Evolutionary conservation across 2,113 vertebrate genomes (phyloP).

Genomic region (Cacatua alba): DNA sequence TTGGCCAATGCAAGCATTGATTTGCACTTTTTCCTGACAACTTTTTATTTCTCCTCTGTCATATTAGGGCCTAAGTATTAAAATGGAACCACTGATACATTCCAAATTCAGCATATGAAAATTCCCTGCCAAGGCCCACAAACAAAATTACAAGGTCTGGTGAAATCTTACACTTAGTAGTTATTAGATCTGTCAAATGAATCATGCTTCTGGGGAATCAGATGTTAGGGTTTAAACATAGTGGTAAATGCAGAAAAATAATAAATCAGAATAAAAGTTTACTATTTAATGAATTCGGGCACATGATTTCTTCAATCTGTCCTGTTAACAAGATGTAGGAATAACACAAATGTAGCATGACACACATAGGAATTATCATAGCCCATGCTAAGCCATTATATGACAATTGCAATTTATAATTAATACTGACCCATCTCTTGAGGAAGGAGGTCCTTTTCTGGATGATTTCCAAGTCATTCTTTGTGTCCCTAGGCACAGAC

Average conservation of each 20-base stretch:
- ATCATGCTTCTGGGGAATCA: slow-evolving; percentile 21
- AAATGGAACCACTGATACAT: not conserved
- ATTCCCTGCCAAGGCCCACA: slow-evolving; percentile 51
- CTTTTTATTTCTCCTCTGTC: not conserved
- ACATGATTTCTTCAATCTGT: not conserved
- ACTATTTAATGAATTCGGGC: not conserved
- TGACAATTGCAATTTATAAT: not conserved
- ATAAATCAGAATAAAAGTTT: not conserved
- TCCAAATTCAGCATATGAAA: slow-evolving; percentile 14
- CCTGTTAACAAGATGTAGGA: not conserved
- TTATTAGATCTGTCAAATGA: slow-evolving; percentile 42
- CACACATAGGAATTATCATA: not conserved
- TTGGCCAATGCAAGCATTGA: not conserved
- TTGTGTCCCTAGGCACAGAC: not conserved
- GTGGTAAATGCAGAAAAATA: not conserved
- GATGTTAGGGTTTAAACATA: not conserved
- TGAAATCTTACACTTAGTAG: slow-evolving; percentile 8
- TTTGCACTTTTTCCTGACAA: not conserved
- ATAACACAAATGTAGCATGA: not conserved
- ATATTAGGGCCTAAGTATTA: not conserved
- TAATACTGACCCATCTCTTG: not conserved
- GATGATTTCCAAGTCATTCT: slow-evolving; percentile 5
- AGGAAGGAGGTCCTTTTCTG: not conserved
- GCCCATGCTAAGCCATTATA: not conserved
- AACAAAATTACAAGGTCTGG: slow-evolving; percentile 53